These are phyloP conservation scores for Hoplostethus atlanticus DNA, from an alignment of 2,797 vertebrate genomes.

Conservation along the genomic window DNA sequence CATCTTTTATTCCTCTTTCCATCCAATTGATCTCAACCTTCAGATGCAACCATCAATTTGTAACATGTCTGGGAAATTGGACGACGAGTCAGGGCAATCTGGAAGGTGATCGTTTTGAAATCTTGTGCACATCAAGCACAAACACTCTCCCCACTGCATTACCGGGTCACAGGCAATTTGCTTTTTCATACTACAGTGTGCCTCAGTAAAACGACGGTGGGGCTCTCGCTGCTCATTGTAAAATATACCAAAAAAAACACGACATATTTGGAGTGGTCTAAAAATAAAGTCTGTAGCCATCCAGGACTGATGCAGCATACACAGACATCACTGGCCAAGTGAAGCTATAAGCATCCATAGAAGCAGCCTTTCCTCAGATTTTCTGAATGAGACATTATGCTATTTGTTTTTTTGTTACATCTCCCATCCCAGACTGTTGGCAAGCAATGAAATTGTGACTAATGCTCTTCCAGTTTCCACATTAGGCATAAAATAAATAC, in stretches of 20 bases:
- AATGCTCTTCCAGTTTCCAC: conserved; percentile 61
- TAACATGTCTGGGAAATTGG: conserved; percentile 28
- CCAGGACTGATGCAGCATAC: conserved; percentile 61
- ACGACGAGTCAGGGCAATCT: conserved; percentile 41
- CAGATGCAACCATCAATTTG: conserved; percentile 36
- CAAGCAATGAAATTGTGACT: conserved; percentile 63
- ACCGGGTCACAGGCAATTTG: conserved; percentile 49
- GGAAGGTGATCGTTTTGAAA: conserved; percentile 52
- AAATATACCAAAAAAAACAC: conserved; percentile 14
- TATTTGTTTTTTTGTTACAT: conserved; percentile 71
- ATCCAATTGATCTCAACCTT: conserved; percentile 26
- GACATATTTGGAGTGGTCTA: conserved; percentile 47
- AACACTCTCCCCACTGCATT: conserved; percentile 28
- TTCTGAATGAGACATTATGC: conserved; percentile 77
- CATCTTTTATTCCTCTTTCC: conserved; percentile 33
- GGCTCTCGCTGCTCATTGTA: conserved; percentile 39
- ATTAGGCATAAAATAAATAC: conserved; percentile 28
- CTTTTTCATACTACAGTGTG: conserved; percentile 40
- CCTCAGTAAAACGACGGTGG: conserved; percentile 40
- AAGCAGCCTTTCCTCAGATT: conserved; percentile 59
- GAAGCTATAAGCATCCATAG: conserved; percentile 51
- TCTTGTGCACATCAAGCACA: conserved; percentile 39
- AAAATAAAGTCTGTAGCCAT: conserved; percentile 58
- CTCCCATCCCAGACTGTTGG: conserved; percentile 64
- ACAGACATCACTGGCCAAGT: conserved; percentile 52